Percentiles rank a stretch among this genome's conserved stretches.
These are phyloP conservation scores for Oophaga pumilio DNA, from an alignment of 2,113 vertebrate species.

Conservation along the genomic window DNA sequence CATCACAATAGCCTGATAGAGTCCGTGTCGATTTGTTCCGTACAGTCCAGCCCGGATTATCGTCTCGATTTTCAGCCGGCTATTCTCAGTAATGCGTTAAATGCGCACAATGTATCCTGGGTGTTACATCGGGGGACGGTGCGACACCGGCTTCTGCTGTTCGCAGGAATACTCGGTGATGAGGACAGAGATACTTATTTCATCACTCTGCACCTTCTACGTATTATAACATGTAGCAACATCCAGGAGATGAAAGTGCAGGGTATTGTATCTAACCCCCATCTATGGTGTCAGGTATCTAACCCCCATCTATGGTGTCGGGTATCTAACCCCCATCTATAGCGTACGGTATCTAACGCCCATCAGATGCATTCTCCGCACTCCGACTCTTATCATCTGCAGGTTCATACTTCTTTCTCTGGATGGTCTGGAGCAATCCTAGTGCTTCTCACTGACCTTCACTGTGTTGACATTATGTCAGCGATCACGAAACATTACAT, in stretches of 20 bases:
- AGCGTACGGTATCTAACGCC: background rate
- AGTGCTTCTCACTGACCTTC: background rate
- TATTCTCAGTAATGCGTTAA: conserved; percentile 29
- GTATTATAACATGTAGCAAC: background rate
- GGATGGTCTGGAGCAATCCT: background rate
- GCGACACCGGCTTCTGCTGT: background rate
- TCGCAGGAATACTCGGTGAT: conserved; percentile 29
- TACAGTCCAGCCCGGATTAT: background rate
- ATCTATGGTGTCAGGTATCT: too few species aligned
- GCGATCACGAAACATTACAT: background rate
- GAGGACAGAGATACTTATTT: background rate
- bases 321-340: too few species aligned
- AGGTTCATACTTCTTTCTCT: background rate
- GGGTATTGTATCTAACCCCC: too few species aligned
- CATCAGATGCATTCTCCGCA: background rate
- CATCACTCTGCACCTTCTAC: too few species aligned
- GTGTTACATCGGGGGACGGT: conserved; percentile 9
- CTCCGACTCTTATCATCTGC: background rate
- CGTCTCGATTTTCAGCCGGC: conserved; percentile 2
- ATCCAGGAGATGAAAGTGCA: too few species aligned
- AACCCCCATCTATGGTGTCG: too few species aligned
- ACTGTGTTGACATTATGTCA: background rate
- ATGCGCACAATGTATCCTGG: conserved; percentile 29
- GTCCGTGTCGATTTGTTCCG: conserved; percentile 8
- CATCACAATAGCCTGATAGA: background rate